phyloP scores from a whole-genome alignment of 1,140 invertebrate species.

The Macrocentrus cingulum region DNA sequence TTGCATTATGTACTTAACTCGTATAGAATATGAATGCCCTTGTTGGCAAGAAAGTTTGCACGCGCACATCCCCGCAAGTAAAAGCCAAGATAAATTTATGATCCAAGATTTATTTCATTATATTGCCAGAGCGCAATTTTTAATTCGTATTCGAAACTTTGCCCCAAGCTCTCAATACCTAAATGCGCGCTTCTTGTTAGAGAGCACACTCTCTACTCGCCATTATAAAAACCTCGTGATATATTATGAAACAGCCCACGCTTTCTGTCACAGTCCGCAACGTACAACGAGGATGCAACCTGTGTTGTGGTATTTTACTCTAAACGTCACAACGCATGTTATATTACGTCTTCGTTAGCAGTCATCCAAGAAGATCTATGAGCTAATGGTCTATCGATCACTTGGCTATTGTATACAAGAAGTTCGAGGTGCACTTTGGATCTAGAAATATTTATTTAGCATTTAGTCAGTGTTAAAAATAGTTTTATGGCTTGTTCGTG shows the following conservation, averaged over 20 bases:
- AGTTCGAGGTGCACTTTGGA: no score
- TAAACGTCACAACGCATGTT: slow-evolving; percentile 13
- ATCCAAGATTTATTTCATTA: neutral
- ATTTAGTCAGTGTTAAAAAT: no score
- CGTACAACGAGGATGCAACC: slow-evolving; percentile 1
- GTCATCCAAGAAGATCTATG: neutral
- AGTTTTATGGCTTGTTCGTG: no score
- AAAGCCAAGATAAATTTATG: neutral
- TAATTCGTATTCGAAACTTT: slow-evolving; percentile 1
- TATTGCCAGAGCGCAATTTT: neutral
- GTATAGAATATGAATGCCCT: slow-evolving; percentile 6
- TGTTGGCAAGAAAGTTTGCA: neutral
- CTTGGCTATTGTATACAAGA: no score
- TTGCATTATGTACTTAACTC: slow-evolving; percentile 13
- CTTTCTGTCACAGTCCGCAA: slow-evolving; percentile 27
- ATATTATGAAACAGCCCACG: slow-evolving; percentile 47
- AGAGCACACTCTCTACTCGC: slow-evolving; percentile 18
- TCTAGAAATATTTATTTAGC: no score
- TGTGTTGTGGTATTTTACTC: neutral
- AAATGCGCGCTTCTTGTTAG: slow-evolving; percentile 35
- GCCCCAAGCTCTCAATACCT: slow-evolving; percentile 8
- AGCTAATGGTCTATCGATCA: slow-evolving; percentile 37
- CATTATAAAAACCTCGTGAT: slow-evolving; percentile 35
- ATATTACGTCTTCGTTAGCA: slow-evolving; percentile 39
- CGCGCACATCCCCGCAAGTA: neutral